Evolutionary conservation across 2,888 invertebrate genomes (phyloP).

Genomic region (Limnephilus marmoratus): DNA sequence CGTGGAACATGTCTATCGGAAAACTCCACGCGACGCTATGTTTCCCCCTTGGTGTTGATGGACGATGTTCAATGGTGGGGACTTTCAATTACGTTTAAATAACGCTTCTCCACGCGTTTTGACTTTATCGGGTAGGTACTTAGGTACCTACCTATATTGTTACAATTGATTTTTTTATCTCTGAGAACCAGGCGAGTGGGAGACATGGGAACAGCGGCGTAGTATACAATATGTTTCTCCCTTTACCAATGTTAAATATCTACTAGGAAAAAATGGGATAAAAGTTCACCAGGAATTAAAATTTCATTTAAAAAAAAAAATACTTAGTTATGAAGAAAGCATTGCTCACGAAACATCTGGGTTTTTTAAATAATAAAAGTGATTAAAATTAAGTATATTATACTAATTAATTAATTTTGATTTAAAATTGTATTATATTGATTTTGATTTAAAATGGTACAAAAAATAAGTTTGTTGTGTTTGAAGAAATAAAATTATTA

Average conservation of each 20-base stretch:
- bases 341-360: no score
- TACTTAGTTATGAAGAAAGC: no score
- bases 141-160: conserved; percentile 30
- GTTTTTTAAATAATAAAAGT: no score
- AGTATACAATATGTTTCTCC: neutral
- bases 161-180: conserved; percentile 59
- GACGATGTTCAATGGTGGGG: conserved; percentile 16
- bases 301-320: no score
- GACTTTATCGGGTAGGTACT: conserved; percentile 39
- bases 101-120: conserved; percentile 42
- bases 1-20: conserved; percentile 18
- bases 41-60: conserved; percentile 51
- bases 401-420: no score
- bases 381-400: no score
- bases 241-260: neutral
- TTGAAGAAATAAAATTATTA: no score
- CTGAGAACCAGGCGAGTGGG: conserved; percentile 51
- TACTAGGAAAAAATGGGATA: no score
- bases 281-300: no score
- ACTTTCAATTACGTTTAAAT: conserved; percentile 57
- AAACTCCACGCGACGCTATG: conserved; percentile 31
- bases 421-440: no score
- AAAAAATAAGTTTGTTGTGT: no score
- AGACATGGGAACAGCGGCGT: neutral
- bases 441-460: no score